These are phyloP conservation scores for Acronicta leporina DNA, from an alignment of 2,888 invertebrate genomes.

Conservation along the genomic window DNA sequence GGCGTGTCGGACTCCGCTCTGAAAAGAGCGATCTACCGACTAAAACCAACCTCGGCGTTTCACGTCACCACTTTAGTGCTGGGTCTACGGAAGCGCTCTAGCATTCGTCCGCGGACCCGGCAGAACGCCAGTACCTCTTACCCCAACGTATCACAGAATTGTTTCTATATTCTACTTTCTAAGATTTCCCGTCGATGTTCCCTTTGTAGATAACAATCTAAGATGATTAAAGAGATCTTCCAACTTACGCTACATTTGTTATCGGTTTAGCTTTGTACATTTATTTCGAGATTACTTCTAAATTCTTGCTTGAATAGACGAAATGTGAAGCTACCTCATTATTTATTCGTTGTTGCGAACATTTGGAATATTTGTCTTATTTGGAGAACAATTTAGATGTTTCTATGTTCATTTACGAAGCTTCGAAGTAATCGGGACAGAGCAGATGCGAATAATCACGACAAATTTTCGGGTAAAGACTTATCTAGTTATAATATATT, in stretches of 20 bases:
- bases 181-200: conserved; percentile 25
- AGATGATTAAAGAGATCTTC: conserved; percentile 34
- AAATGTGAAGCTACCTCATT: background rate
- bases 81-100: too few species aligned
- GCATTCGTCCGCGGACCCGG: too few species aligned
- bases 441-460: conserved; percentile 11
- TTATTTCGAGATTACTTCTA: conserved; percentile 11
- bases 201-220: conserved; percentile 42
- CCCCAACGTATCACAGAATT: conserved; percentile 30
- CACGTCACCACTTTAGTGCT: too few species aligned
- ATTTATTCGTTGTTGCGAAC: background rate
- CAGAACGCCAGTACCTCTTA: too few species aligned
- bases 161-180: conserved; percentile 34
- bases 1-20: too few species aligned
- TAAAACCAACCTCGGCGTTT: too few species aligned
- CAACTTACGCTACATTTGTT: conserved; percentile 37
- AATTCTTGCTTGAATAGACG: conserved; percentile 26
- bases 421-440: background rate
- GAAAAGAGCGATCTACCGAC: too few species aligned
- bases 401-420: conserved; percentile 1
- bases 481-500: conserved; percentile 20
- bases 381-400: background rate
- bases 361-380: background rate
- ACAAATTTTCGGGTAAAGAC: conserved; percentile 9
- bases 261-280: conserved; percentile 6